Percentiles rank a stretch among this genome's conserved stretches.
Conservation (phyloP, 1,140 invertebrate species). For the Camponotus pennsylvanicus region DNA sequence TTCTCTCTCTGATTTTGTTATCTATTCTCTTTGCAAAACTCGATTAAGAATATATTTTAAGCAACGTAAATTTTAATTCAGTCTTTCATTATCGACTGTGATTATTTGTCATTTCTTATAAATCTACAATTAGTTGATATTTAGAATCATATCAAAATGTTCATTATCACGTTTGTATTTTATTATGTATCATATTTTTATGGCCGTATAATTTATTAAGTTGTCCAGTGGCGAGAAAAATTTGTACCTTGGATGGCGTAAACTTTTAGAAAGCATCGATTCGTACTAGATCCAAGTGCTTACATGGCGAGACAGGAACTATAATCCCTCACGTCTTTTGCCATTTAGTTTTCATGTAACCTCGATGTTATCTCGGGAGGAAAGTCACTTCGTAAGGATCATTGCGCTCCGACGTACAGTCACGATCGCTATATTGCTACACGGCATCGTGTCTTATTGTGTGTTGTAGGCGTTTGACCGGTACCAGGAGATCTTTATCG, state of each 20-base stretch:
- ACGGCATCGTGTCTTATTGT: slow-evolving; percentile 29
- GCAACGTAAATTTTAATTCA: background rate
- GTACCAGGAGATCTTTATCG: slow-evolving; percentile 50
- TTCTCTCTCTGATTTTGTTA: slow-evolving; percentile 4
- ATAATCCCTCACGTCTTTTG: slow-evolving; percentile 47
- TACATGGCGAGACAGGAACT: slow-evolving; percentile 41
- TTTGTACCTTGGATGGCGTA: background rate
- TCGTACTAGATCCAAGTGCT: background rate
- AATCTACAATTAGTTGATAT: background rate
- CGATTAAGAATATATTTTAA: slow-evolving; percentile 16
- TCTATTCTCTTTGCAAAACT: background rate
- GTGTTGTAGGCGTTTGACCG: slow-evolving; percentile 49
- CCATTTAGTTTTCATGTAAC: slow-evolving; percentile 56
- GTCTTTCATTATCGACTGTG: background rate
- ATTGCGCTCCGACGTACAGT: slow-evolving; percentile 44
- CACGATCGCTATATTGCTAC: slow-evolving; percentile 44
- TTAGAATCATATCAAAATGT: background rate
- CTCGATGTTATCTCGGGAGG: slow-evolving; percentile 52
- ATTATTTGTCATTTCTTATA: background rate
- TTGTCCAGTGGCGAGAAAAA: background rate
- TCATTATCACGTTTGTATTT: background rate
- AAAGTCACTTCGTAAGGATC: slow-evolving; percentile 52
- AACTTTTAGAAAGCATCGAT: slow-evolving; percentile 48
- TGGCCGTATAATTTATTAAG: background rate
- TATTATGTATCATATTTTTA: background rate